These are phyloP conservation scores for Microcebus murinus DNA, from an alignment of 2,113 vertebrate species.

Conservation along the genomic window DNA sequence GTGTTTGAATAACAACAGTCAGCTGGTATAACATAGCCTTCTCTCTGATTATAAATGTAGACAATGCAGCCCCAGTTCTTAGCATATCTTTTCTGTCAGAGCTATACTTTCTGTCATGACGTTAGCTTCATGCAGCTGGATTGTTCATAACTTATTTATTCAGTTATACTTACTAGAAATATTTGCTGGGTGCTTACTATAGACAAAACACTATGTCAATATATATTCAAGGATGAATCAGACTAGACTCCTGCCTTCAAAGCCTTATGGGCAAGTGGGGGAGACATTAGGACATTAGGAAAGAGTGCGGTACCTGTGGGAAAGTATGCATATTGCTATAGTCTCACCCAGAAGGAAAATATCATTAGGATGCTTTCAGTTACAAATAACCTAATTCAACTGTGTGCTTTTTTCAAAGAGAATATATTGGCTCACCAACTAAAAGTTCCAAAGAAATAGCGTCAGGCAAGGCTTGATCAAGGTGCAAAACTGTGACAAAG, in stretches of 20 bases:
- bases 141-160: not conserved
- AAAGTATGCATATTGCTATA: not conserved
- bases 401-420: not conserved
- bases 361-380: not conserved
- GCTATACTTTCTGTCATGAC: not conserved
- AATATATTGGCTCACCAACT: not conserved
- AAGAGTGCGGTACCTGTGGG: not conserved
- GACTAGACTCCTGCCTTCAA: not conserved
- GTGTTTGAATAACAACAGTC: not conserved
- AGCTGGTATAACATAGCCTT: not conserved
- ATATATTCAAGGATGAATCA: not conserved
- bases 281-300: not conserved
- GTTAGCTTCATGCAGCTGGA: not conserved
- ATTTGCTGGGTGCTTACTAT: not conserved
- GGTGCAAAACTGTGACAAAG: not conserved
- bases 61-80: not conserved
- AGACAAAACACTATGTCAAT: not conserved
- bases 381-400: not conserved
- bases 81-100: not conserved
- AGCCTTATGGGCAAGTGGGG: not conserved
- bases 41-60: not conserved
- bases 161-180: not conserved
- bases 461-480: not conserved
- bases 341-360: not conserved
- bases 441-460: not conserved